phyloP scores from a whole-genome alignment of 2,113 vertebrate genomes.

The Mormyrus lacerda region DNA sequence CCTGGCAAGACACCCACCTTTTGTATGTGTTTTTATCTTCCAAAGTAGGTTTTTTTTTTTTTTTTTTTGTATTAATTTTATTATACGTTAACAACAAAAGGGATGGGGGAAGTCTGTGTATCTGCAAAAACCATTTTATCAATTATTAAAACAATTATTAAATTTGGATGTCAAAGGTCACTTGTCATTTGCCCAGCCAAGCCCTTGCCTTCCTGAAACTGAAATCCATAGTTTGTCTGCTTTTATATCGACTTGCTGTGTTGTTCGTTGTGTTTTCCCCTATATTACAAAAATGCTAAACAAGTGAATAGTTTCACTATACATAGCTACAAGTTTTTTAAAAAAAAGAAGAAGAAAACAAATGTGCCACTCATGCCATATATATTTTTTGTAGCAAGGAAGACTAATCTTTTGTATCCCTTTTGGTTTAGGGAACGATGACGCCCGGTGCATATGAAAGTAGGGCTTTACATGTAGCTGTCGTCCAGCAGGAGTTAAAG shows the following conservation, averaged over 20 bases:
- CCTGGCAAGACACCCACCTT: slow-evolving; percentile 36
- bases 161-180: slow-evolving; percentile 44
- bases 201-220: slow-evolving; percentile 50
- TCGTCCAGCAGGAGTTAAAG: neutral
- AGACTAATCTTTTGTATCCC: slow-evolving; percentile 25
- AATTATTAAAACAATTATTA: slow-evolving; percentile 32
- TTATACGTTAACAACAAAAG: slow-evolving; percentile 33
- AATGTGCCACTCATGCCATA: slow-evolving; percentile 27
- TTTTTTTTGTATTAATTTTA: slow-evolving; percentile 34
- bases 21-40: slow-evolving; percentile 40
- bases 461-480: slow-evolving; percentile 9
- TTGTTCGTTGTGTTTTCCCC: slow-evolving; percentile 46
- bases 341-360: neutral
- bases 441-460: neutral
- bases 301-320: slow-evolving; percentile 32
- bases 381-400: slow-evolving; percentile 28
- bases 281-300: slow-evolving; percentile 50
- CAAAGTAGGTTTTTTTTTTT: slow-evolving; percentile 32
- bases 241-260: slow-evolving; percentile 44
- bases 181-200: slow-evolving; percentile 44
- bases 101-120: slow-evolving; percentile 38
- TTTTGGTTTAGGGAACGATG: slow-evolving; percentile 7
- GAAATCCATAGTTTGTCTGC: slow-evolving; percentile 47
- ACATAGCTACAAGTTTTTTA: neutral
- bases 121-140: slow-evolving; percentile 38